phyloP scores from a whole-genome alignment of 2,797 vertebrate species.

The Balearica regulorum region DNA sequence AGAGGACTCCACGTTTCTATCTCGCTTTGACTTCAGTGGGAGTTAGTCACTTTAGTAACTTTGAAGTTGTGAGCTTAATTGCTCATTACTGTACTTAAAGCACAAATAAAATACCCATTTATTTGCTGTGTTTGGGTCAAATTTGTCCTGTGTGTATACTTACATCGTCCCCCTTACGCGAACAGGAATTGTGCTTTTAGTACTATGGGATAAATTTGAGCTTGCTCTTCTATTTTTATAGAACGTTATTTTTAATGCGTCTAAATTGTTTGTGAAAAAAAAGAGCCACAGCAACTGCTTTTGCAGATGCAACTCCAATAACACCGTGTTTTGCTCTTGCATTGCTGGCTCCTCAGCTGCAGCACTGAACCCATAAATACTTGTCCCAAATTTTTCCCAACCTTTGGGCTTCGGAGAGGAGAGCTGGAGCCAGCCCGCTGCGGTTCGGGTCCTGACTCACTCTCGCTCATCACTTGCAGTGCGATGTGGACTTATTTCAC shows the following conservation, averaged over 20 bases:
- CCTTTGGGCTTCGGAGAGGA: background rate
- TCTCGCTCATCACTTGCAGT: background rate
- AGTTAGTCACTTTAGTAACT: background rate
- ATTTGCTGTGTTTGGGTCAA: background rate
- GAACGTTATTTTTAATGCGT: background rate
- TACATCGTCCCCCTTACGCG: background rate
- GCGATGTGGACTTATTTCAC: background rate
- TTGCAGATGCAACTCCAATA: slow-evolving; percentile 24
- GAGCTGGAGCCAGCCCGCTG: background rate
- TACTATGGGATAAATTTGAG: background rate
- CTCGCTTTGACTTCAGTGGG: background rate
- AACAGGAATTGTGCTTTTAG: background rate
- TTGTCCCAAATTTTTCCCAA: slow-evolving; percentile 27
- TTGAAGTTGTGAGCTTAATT: slow-evolving; percentile 31
- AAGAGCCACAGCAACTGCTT: background rate
- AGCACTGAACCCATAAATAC: background rate
- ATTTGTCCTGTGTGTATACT: background rate
- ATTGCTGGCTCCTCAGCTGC: slow-evolving; percentile 1
- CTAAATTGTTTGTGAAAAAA: background rate
- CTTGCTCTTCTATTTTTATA: slow-evolving; percentile 21
- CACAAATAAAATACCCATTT: background rate
- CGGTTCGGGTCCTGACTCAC: background rate
- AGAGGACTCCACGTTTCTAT: background rate
- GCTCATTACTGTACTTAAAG: background rate
- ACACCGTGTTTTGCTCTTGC: background rate